Conservation (phyloP, 2,888 invertebrate species). For the Tenthredo amoena region DNA sequence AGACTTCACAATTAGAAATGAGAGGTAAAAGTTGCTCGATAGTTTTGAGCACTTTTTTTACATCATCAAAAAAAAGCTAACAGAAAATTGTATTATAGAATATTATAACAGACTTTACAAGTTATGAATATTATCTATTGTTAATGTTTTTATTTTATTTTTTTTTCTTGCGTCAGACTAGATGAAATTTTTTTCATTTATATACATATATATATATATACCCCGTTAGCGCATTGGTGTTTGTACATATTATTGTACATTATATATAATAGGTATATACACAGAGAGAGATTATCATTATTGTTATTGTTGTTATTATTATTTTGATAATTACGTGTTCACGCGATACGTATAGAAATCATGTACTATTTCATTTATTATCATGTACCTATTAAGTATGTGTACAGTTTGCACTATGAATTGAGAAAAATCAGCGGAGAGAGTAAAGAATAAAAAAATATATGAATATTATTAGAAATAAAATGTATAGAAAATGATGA, state of each 20-base stretch:
- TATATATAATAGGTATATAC: constrained; percentile 4
- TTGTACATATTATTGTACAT: constrained; percentile 11
- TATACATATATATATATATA: background rate
- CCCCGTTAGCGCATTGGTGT: background rate
- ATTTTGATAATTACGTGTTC: background rate
- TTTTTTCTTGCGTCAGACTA: background rate
- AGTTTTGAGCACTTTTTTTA: background rate
- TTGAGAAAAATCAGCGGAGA: background rate
- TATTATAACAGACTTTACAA: background rate
- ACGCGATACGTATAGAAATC: background rate
- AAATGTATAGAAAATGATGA: background rate
- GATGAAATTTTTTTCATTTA: background rate
- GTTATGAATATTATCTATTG: background rate
- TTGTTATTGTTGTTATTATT: background rate
- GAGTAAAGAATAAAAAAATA: background rate
- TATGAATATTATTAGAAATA: background rate
- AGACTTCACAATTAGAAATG: background rate
- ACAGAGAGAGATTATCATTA: background rate
- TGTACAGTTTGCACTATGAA: constrained; percentile 43
- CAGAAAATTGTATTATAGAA: background rate
- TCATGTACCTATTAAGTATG: constrained; percentile 20
- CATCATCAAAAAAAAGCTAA: background rate
- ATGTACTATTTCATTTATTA: constrained; percentile 27
- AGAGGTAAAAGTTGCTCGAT: background rate
- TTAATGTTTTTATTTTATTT: background rate